These are phyloP conservation scores for Sisyra nigra DNA, from an alignment of 2,888 invertebrate species.

Conservation along the genomic window DNA sequence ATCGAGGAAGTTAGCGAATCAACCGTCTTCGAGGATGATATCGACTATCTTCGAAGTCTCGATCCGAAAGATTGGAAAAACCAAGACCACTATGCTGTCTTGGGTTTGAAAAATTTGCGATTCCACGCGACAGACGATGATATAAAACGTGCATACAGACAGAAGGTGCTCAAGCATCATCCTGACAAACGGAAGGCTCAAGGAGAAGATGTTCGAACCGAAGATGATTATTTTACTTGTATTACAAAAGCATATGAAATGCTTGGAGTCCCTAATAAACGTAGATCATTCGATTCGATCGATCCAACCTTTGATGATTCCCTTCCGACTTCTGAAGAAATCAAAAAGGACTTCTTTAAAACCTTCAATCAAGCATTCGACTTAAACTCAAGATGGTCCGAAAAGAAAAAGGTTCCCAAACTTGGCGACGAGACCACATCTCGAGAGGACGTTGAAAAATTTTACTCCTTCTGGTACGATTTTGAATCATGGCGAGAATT, in stretches of 20 bases:
- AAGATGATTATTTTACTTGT: slow-evolving; percentile 96
- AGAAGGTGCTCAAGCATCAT: slow-evolving; percentile 86
- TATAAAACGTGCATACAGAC: slow-evolving; percentile 84
- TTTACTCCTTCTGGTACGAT: slow-evolving; percentile 97
- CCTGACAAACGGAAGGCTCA: slow-evolving; percentile 92
- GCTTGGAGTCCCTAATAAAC: slow-evolving; percentile 59
- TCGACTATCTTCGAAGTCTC: slow-evolving; percentile 67
- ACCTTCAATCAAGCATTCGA: slow-evolving; percentile 51
- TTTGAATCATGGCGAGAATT: slow-evolving; percentile 99
- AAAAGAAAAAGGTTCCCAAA: slow-evolving; percentile 66
- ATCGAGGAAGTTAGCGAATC: slow-evolving; percentile 24
- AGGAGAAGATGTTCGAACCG: slow-evolving; percentile 73
- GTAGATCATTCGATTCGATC: slow-evolving; percentile 90
- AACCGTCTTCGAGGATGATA: slow-evolving; percentile 48
- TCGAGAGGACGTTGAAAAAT: slow-evolving; percentile 75
- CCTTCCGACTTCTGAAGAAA: slow-evolving; percentile 57
- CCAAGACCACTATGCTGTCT: slow-evolving; percentile 93
- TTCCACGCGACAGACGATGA: slow-evolving; percentile 81
- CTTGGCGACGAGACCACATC: slow-evolving; percentile 59
- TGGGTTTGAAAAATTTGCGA: slow-evolving; percentile 73
- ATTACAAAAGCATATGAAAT: slow-evolving; percentile 96
- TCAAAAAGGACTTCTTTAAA: slow-evolving; percentile 67
- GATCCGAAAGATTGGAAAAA: slow-evolving; percentile 97
- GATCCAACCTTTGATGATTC: slow-evolving; percentile 88
- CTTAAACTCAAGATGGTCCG: slow-evolving; percentile 82